Percentiles rank a stretch among this genome's conserved stretches.
phyloP scores from a whole-genome alignment of 2,113 vertebrate genomes.

The Rynchops niger region DNA sequence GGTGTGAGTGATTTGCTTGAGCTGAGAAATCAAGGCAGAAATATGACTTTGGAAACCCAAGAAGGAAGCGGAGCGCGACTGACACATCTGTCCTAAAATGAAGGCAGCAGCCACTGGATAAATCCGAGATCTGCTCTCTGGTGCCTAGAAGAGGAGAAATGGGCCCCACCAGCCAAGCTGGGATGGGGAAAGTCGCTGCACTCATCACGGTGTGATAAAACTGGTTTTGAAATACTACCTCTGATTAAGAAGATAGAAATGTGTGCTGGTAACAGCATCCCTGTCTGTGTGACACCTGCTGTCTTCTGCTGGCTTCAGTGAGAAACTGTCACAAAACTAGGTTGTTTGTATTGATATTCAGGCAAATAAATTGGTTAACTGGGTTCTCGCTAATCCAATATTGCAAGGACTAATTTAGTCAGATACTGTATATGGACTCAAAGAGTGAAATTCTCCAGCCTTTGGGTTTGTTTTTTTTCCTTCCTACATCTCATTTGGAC shows the following conservation, averaged over 20 bases:
- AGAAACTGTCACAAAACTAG: neutral
- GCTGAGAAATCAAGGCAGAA: constrained; percentile 1
- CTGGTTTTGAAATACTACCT: neutral
- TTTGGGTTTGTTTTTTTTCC: neutral
- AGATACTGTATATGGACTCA: neutral
- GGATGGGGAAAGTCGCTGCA: neutral
- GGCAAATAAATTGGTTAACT: neutral
- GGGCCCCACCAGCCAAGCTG: fast-evolving
- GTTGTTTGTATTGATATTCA: neutral
- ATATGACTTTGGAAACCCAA: neutral
- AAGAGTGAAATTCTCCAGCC: neutral
- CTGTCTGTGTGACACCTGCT: neutral
- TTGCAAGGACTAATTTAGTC: neutral
- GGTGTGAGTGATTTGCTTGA: neutral
- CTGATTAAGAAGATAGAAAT: neutral
- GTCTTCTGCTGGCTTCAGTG: neutral
- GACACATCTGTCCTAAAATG: neutral
- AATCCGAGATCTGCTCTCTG: neutral
- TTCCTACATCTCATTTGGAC: neutral
- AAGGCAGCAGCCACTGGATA: neutral
- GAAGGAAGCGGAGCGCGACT: neutral
- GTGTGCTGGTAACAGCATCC: neutral
- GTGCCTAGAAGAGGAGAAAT: neutral
- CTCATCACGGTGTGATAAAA: neutral
- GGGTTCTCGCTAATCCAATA: neutral